phyloP scores from a whole-genome alignment of 2,888 invertebrate genomes.

The Tipula vernalis region DNA sequence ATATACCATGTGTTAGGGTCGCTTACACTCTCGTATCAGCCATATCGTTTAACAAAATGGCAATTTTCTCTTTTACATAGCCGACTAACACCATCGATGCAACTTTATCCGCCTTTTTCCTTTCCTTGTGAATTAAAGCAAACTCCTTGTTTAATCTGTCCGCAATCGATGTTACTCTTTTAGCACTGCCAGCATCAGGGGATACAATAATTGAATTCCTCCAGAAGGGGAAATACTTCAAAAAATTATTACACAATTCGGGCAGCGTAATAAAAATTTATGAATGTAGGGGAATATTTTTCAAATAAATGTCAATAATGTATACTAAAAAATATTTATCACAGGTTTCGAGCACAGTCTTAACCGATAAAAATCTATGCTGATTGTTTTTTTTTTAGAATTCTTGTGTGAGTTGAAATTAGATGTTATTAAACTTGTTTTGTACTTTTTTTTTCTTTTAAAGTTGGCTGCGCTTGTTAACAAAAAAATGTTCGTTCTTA shows the following conservation, averaged over 20 bases:
- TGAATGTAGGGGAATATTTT: too few relatives aligned
- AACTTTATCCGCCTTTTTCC: conserved; percentile 79
- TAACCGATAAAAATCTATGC: background rate
- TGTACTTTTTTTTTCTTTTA: background rate
- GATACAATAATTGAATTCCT: too few relatives aligned
- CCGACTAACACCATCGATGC: conserved; percentile 87
- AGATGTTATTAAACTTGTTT: background rate
- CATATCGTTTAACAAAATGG: conserved; percentile 86
- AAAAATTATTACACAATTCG: too few relatives aligned
- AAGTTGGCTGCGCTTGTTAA: background rate
- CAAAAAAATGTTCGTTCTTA: background rate
- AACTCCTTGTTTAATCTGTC: conserved; percentile 84
- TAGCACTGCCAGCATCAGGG: too few relatives aligned
- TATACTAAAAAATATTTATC: too few relatives aligned
- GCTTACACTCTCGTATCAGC: conserved; percentile 83
- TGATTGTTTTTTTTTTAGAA: background rate
- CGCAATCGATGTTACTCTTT: conserved; percentile 82
- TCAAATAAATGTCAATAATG: too few relatives aligned
- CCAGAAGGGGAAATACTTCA: too few relatives aligned
- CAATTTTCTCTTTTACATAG: conserved; percentile 70
- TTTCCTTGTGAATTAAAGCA: conserved; percentile 83
- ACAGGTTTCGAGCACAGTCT: too few relatives aligned
- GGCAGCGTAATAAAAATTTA: too few relatives aligned
- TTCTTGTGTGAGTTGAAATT: background rate
- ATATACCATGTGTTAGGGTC: conserved; percentile 79